Percentiles rank a stretch among this genome's conserved stretches.
Evolutionary conservation across 2,888 invertebrate species (phyloP).

Genomic region (Xylophagus ater): DNA sequence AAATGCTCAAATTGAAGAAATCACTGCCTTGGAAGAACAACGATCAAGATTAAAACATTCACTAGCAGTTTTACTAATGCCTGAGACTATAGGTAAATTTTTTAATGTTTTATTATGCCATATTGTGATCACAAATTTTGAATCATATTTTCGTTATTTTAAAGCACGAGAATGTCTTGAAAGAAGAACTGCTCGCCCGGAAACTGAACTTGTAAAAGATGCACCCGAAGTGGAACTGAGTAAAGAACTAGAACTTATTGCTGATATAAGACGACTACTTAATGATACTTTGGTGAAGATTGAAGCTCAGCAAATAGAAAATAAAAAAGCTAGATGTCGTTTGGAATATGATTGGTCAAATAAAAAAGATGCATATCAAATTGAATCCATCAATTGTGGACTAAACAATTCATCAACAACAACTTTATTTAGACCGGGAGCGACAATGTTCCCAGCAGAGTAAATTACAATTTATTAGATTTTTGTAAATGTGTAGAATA

Average conservation of each 20-base stretch:
- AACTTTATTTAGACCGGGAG: constrained; percentile 69
- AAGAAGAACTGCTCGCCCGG: constrained; percentile 54
- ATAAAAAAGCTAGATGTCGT: constrained; percentile 68
- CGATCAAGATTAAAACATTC: constrained; percentile 57
- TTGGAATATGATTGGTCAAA: constrained; percentile 89
- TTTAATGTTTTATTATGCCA: not conserved
- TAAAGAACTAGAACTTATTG: constrained; percentile 60
- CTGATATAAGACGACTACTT: constrained; percentile 53
- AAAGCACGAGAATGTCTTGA: constrained; percentile 60
- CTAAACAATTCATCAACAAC: constrained; percentile 57
- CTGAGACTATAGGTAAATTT: constrained; percentile 53
- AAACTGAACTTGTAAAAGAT: constrained; percentile 64
- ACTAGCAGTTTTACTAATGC: constrained; percentile 52
- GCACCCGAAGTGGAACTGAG: constrained; percentile 65
- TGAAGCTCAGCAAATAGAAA: constrained; percentile 57
- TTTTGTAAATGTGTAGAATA: constrained; percentile 3
- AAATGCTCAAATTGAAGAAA: constrained; percentile 56
- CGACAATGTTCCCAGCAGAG: constrained; percentile 66
- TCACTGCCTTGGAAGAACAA: constrained; percentile 55
- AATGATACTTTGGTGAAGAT: constrained; percentile 53
- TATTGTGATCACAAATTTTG: not conserved
- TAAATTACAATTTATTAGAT: constrained; percentile 34
- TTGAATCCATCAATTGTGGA: constrained; percentile 58
- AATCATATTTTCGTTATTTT: not conserved
- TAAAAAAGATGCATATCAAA: constrained; percentile 67